Evolutionary conservation across 2,113 vertebrate species (phyloP).

Genomic region (Parus major): DNA sequence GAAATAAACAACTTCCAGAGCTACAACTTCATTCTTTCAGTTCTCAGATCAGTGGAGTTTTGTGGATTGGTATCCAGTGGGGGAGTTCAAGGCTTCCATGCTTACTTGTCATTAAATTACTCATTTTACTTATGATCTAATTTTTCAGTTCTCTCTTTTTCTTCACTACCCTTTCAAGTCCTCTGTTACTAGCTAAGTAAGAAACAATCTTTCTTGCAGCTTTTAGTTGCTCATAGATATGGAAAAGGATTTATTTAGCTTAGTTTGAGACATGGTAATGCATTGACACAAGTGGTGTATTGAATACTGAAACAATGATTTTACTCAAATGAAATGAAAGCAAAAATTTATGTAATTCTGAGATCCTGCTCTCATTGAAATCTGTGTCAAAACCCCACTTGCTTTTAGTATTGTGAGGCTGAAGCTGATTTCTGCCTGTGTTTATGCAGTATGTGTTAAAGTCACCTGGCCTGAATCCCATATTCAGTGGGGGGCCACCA

Average conservation of each 20-base stretch:
- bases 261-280: background rate
- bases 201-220: background rate
- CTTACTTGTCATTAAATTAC: background rate
- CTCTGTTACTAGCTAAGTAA: background rate
- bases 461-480: background rate
- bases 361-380: background rate
- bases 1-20: background rate
- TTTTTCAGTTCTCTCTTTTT: background rate
- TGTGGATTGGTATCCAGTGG: background rate
- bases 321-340: background rate
- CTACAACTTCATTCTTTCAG: background rate
- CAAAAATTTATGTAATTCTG: background rate
- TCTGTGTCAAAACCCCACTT: background rate
- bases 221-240: background rate
- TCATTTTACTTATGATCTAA: background rate
- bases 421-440: background rate
- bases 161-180: background rate
- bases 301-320: background rate
- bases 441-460: background rate
- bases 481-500: background rate
- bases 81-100: background rate
- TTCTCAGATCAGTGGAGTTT: background rate
- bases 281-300: background rate
- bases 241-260: background rate
- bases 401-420: background rate